phyloP scores from a whole-genome alignment of 2,797 vertebrate species.

The Sorex maritimensis region DNA sequence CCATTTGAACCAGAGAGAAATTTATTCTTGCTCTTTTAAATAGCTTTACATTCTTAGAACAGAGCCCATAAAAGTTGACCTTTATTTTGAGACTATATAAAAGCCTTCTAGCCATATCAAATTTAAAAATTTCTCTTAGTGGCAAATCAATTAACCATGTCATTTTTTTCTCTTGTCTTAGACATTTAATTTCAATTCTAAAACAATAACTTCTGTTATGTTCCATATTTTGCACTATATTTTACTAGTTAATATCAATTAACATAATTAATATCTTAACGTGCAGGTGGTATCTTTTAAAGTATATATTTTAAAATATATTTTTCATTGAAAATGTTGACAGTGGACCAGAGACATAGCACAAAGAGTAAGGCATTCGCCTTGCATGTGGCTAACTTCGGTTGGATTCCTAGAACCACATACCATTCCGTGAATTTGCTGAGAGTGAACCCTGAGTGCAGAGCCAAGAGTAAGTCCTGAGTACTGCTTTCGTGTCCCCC shows the following conservation, averaged over 20 bases:
- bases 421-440: too few species aligned
- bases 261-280: not conserved
- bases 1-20: slow-evolving; percentile 65
- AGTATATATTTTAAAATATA: slow-evolving; percentile 16
- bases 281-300: not conserved
- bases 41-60: slow-evolving; percentile 66
- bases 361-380: too few species aligned
- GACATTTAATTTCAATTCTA: slow-evolving; percentile 64
- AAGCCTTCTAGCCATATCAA: not conserved
- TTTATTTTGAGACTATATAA: slow-evolving; percentile 72
- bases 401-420: too few species aligned
- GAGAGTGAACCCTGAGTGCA: too few species aligned
- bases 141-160: slow-evolving; percentile 54
- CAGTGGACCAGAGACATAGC: too few species aligned
- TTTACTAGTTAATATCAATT: not conserved
- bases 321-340: too few species aligned
- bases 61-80: slow-evolving; percentile 80
- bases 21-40: slow-evolving; percentile 79
- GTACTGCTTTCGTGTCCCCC: too few species aligned
- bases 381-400: too few species aligned
- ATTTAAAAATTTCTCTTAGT: slow-evolving; percentile 48
- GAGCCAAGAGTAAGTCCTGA: too few species aligned
- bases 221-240: not conserved
- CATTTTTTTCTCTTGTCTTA: slow-evolving; percentile 45
- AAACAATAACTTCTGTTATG: slow-evolving; percentile 46